A percentile compares a stretch with the other conserved stretches of the same genome.
Evolutionary conservation across 2,113 vertebrate genomes (phyloP).

Genomic region (Tichodroma muraria): DNA sequence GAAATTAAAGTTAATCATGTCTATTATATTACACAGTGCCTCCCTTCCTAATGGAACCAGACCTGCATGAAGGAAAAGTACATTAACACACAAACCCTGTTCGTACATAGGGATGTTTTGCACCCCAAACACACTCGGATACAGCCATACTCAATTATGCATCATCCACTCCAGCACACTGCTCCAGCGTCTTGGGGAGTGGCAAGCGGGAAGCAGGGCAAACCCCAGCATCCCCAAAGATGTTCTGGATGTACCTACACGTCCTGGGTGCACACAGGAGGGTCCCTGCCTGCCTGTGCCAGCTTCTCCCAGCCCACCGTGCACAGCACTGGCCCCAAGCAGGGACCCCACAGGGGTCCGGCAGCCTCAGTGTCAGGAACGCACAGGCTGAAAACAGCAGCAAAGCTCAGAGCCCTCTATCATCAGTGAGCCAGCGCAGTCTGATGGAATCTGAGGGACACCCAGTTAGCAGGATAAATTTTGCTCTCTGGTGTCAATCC

Average conservation of each 20-base stretch:
- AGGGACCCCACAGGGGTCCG: too few relatives aligned
- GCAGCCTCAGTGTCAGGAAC: background rate
- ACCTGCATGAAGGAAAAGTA: conserved; percentile 39
- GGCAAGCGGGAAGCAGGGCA: background rate
- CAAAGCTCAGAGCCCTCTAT: background rate
- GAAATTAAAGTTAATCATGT: conserved; percentile 60
- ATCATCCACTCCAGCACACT: background rate
- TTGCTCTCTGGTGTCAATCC: conserved; percentile 29
- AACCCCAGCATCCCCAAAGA: background rate
- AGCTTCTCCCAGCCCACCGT: accelerated
- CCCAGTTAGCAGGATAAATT: background rate
- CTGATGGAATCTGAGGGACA: background rate
- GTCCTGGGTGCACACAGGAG: background rate
- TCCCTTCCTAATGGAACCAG: conserved; percentile 47
- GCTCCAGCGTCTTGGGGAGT: background rate
- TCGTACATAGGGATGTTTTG: background rate
- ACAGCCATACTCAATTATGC: conserved; percentile 4
- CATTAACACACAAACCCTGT: conserved; percentile 18
- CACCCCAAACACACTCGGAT: background rate
- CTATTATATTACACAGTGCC: conserved; percentile 50
- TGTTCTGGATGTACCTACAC: background rate
- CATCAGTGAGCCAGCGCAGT: background rate
- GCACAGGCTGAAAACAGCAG: background rate
- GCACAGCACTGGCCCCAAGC: accelerated
- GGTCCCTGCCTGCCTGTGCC: background rate